Conservation (phyloP, 37 sponge, comb jelly and placozoan species). For the Theonella swinhoei region DNA sequence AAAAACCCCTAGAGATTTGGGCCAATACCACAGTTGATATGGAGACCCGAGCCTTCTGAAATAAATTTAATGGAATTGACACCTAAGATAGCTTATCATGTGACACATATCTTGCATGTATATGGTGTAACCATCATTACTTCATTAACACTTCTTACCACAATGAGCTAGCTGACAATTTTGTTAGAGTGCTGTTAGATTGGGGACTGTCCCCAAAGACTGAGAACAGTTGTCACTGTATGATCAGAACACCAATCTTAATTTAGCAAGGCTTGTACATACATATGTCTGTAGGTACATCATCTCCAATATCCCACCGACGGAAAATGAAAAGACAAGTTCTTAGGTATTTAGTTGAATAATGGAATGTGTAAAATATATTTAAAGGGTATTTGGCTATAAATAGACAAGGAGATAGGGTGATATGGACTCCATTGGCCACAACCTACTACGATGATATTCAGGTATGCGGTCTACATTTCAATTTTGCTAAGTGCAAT, state of each 20-base stretch:
- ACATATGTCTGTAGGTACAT: neutral
- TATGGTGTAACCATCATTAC: too few relatives aligned
- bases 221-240: neutral
- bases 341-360: neutral
- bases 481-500: neutral
- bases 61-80: too few relatives aligned
- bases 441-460: conserved; percentile 2
- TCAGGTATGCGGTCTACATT: neutral
- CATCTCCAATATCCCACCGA: neutral
- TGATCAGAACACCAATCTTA: too few relatives aligned
- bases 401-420: neutral
- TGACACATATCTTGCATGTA: too few relatives aligned
- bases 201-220: neutral
- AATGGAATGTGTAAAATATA: too few relatives aligned
- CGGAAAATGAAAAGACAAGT: neutral
- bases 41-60: too few relatives aligned
- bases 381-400: neutral
- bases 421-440: conserved; percentile 1
- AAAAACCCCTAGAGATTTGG: too few relatives aligned
- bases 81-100: too few relatives aligned
- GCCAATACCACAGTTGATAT: too few relatives aligned
- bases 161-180: too few relatives aligned
- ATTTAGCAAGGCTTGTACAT: neutral
- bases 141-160: too few relatives aligned
- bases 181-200: neutral